These are phyloP conservation scores for Xiphophorus couchianus DNA, from an alignment of 2,113 vertebrate genomes.

Conservation along the genomic window DNA sequence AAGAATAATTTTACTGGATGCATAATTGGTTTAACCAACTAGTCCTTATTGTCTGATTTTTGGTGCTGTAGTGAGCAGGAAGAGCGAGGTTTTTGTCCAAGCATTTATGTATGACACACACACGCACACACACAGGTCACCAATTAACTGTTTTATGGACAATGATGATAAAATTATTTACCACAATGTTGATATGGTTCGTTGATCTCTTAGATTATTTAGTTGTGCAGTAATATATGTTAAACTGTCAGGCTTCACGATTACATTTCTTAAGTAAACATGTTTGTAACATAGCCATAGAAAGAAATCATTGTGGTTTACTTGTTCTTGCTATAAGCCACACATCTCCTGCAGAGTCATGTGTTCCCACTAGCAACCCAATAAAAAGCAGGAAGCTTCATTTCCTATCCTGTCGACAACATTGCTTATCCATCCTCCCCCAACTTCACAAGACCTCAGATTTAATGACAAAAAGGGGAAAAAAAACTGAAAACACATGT, in stretches of 20 bases:
- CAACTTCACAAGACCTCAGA: constrained; percentile 58
- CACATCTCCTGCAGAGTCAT: constrained; percentile 48
- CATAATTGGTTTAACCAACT: too few relatives aligned
- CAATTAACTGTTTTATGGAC: background rate
- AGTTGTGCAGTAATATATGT: background rate
- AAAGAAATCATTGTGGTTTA: constrained; percentile 40
- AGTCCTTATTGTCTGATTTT: background rate
- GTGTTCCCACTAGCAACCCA: constrained; percentile 55
- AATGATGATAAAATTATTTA: background rate
- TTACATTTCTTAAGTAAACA: background rate
- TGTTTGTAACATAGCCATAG: constrained; percentile 9
- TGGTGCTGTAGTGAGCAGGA: background rate
- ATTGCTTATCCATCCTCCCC: constrained; percentile 51
- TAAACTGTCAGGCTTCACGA: background rate
- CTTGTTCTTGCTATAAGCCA: constrained; percentile 33
- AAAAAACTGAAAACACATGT: constrained; percentile 12
- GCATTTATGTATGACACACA: background rate
- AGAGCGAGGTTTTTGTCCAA: constrained; percentile 8
- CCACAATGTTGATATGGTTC: background rate
- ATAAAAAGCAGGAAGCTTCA: constrained; percentile 74
- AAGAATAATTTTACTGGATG: too few relatives aligned
- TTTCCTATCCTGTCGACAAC: constrained; percentile 72
- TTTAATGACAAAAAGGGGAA: constrained; percentile 54
- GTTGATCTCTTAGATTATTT: too few relatives aligned
- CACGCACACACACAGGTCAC: background rate